A percentile compares a stretch with the other conserved stretches of the same genome.
Evolutionary conservation across 2,888 invertebrate species (phyloP).

Genomic region (Microctonus hyperodae): DNA sequence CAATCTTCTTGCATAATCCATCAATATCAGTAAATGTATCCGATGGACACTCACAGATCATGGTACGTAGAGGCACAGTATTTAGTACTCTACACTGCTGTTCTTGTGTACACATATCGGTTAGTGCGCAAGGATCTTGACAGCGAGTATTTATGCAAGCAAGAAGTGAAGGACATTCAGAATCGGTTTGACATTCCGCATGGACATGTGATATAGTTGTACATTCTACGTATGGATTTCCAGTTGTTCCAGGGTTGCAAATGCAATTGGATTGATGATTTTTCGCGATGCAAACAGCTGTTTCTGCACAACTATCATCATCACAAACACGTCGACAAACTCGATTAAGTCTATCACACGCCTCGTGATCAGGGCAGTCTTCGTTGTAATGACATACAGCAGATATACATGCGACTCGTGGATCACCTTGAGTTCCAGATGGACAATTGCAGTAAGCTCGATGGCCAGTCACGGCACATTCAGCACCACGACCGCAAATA

Average conservation of each 20-base stretch:
- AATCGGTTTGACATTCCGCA: conserved; percentile 74
- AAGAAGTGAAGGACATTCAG: conserved; percentile 77
- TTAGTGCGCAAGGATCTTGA: conserved; percentile 77
- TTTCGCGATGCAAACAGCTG: conserved; percentile 77
- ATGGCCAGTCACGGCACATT: conserved; percentile 79
- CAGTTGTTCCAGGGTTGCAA: conserved; percentile 77
- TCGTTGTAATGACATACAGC: conserved; percentile 88
- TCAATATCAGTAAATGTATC: conserved; percentile 79
- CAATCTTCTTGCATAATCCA: conserved; percentile 72
- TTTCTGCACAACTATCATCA: conserved; percentile 80
- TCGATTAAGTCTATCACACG: conserved; percentile 83
- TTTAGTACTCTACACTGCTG: conserved; percentile 83
- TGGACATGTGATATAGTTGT: conserved; percentile 60
- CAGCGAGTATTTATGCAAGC: conserved; percentile 82
- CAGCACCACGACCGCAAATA: conserved; percentile 81
- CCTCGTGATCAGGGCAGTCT: conserved; percentile 85
- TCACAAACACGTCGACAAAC: conserved; percentile 84
- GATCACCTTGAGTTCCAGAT: conserved; percentile 84
- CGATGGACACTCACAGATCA: conserved; percentile 86
- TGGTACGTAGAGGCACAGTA: conserved; percentile 80
- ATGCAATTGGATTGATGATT: conserved; percentile 80
- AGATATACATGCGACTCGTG: conserved; percentile 80
- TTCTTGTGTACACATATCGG: conserved; percentile 77
- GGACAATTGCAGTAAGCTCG: conserved; percentile 84
- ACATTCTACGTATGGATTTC: conserved; percentile 81